Base-by-base conservation (phyloP, 1,140 invertebrate species). In the Brachionus plicatilis region DNA sequence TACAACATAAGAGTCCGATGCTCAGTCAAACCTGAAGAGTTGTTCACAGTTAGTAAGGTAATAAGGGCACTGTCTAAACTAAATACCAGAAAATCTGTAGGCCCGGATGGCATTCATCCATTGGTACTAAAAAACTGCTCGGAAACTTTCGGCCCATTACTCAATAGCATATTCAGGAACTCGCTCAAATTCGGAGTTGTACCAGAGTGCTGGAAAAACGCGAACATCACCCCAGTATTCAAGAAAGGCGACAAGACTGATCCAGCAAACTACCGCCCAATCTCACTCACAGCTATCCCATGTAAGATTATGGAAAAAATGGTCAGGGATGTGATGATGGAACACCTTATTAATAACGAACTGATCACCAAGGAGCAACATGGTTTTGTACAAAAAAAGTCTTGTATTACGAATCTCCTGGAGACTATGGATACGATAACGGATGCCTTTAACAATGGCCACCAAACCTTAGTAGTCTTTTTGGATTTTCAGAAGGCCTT, bases 271-370 rank as follows among this genome's bases (percentile, higher is more conserved):
- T n/a, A n/a, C n/a, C n/a, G n/a, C n/a, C n/a, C n/a, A n/a, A n/a
- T n/a, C n/a, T n/a, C n/a, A n/a, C n/a, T n/a, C n/a, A n/a, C n/a
- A n/a, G n/a, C n/a, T n/a, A n/a, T n/a, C n/a, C n/a, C n/a, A n/a
- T n/a, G n/a, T n/a, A n/a, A n/a, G n/a, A n/a, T n/a, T n/a, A n/a
- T 78, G 82, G 82, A 84, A 50, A 68, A 33, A 20, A 50, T 84
- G 8, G 29, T 84, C 41, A 43, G 33, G n/a, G 45, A 72, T 27
- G 43, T 20, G n/a, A 27, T 84, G 29, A 12, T 84, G 27, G 66
- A 84, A n/a, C 45, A 50, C 45, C 29, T 84, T 24, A 50, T 27
- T 20, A 45, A 17, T 33, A 68, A 84, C 33, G 70, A 84, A 7
- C 29, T 84, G 12, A 66, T 84, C 12, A 33, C 65, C 12, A 50